A percentile compares a stretch with the other conserved stretches of the same genome.
phyloP scores from a whole-genome alignment of 2,113 vertebrate species.

The Thryonomys swinderianus region DNA sequence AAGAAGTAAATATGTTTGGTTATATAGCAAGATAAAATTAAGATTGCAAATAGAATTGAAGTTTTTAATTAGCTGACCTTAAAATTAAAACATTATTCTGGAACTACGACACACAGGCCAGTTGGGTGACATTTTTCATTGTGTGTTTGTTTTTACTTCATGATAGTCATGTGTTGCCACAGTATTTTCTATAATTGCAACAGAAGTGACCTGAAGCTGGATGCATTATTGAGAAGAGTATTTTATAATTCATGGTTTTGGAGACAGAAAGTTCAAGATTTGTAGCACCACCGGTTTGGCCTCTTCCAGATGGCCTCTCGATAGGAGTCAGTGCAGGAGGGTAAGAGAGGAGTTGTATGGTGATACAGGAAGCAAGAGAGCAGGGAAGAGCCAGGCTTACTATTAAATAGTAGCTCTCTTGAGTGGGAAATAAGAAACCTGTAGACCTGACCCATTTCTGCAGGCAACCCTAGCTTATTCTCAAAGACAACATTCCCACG shows the following conservation, averaged over 20 bases:
- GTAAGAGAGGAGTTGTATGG: background rate
- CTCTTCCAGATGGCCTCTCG: background rate
- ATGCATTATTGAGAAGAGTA: background rate
- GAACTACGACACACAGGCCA: background rate
- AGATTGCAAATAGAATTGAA: background rate
- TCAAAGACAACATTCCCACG: background rate
- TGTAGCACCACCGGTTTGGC: background rate
- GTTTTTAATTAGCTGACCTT: background rate
- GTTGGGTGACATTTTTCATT: background rate
- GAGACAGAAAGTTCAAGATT: background rate
- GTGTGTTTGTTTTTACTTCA: background rate
- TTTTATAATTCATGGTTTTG: background rate
- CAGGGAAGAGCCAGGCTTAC: background rate
- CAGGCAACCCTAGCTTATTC: background rate
- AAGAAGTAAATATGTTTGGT: background rate
- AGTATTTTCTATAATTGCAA: background rate
- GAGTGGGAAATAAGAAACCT: background rate
- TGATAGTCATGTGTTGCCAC: background rate
- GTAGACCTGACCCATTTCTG: background rate
- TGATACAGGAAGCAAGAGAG: background rate
- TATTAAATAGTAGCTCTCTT: background rate
- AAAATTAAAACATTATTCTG: background rate
- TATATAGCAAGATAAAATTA: background rate
- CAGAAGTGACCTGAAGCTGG: background rate
- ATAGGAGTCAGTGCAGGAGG: too few relatives aligned